These are phyloP conservation scores for Hippocampus zosterae DNA, from an alignment of 2,113 vertebrate species.

Conservation along the genomic window DNA sequence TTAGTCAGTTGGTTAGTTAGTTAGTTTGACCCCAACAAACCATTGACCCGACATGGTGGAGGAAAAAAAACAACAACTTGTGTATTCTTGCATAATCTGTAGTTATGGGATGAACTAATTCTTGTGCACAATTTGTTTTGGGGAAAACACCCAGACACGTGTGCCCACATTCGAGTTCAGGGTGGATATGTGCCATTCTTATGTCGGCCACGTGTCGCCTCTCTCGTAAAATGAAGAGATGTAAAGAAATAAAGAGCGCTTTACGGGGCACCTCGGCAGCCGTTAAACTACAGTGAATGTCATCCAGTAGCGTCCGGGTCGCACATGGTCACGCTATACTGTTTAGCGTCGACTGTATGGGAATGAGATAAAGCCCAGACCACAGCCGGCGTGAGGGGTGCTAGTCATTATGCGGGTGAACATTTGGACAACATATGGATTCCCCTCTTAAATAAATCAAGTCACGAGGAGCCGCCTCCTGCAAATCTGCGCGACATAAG, in stretches of 20 bases:
- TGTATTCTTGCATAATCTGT: too few species aligned
- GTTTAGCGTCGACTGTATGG: slow-evolving; percentile 32
- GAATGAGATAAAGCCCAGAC: slow-evolving; percentile 51
- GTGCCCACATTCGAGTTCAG: not conserved
- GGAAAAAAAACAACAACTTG: too few species aligned
- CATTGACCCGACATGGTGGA: not conserved
- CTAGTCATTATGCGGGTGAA: slow-evolving; percentile 39
- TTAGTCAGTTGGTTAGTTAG: not conserved
- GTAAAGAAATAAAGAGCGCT: slow-evolving; percentile 47
- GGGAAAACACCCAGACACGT: not conserved
- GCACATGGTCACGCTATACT: slow-evolving; percentile 45
- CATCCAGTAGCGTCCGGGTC: slow-evolving; percentile 50
- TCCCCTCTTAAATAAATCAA: slow-evolving; percentile 37
- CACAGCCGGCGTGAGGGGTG: slow-evolving; percentile 23
- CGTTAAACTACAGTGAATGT: slow-evolving; percentile 31
- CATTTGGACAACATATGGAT: slow-evolving; percentile 60
- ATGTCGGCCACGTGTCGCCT: slow-evolving; percentile 28
- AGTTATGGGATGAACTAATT: not conserved
- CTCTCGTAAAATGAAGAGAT: slow-evolving; percentile 48
- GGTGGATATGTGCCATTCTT: slow-evolving; percentile 7
- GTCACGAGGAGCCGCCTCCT: slow-evolving; percentile 6
- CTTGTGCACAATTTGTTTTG: not conserved
- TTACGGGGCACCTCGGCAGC: slow-evolving; percentile 58
- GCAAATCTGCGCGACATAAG: not conserved
- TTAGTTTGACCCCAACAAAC: not conserved